phyloP scores from a whole-genome alignment of 2,113 vertebrate species.

The Bolborhynchus lineola region DNA sequence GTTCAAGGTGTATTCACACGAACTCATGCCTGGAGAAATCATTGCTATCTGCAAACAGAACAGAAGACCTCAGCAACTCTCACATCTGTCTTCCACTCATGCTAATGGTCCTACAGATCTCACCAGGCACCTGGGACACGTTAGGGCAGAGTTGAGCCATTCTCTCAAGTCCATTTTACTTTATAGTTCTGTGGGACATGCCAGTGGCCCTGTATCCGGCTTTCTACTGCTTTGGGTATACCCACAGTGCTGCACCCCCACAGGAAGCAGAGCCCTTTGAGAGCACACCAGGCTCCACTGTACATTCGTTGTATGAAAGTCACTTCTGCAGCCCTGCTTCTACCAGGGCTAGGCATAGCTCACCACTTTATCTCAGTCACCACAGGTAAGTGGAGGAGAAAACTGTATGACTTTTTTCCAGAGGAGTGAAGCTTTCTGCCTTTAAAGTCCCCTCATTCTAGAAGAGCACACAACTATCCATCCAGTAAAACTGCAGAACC shows the following conservation, averaged over 20 bases:
- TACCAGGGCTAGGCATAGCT: not conserved
- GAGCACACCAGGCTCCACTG: not conserved
- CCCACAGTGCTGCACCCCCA: not conserved
- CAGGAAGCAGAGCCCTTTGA: not conserved
- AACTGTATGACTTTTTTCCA: not conserved
- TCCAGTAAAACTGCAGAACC: not conserved
- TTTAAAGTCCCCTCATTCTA: not conserved
- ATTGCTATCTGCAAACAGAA: constrained; percentile 88
- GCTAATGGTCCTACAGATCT: not conserved
- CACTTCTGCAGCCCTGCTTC: not conserved
- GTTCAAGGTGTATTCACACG: constrained; percentile 96
- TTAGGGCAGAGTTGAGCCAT: not conserved
- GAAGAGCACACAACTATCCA: not conserved
- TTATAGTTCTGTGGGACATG: not conserved
- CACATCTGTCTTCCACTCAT: not conserved
- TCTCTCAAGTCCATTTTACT: not conserved
- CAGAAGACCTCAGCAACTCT: not conserved
- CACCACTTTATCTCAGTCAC: not conserved
- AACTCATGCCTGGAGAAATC: constrained; percentile 94
- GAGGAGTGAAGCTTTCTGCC: not conserved
- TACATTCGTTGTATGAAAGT: not conserved
- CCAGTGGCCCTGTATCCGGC: not conserved
- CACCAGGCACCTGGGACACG: not conserved
- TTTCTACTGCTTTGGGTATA: not conserved
- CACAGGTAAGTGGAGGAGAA: not conserved